These are phyloP conservation scores for Drosophila erecta DNA, from an alignment of 1,140 invertebrate species.

Conservation along the genomic window DNA sequence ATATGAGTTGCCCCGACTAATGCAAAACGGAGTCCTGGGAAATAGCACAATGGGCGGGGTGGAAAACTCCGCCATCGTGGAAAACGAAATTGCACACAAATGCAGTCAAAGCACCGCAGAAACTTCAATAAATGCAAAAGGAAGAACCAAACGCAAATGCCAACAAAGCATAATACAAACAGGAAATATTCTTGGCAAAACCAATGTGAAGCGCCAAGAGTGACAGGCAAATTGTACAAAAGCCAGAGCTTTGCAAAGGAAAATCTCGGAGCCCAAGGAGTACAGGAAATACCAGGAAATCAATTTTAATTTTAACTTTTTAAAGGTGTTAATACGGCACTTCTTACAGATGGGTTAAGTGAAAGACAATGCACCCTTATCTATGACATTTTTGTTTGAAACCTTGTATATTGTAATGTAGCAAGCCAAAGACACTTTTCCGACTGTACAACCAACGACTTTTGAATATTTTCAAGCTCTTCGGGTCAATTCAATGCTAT, in stretches of 20 bases:
- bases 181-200: conserved; percentile 8
- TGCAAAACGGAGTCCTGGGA: conserved; percentile 28
- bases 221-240: conserved; percentile 43
- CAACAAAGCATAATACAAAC: conserved; percentile 19
- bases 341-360: too few relatives aligned
- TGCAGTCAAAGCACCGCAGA: conserved; percentile 51
- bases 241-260: conserved; percentile 1
- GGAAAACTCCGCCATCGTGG: conserved; percentile 20
- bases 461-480: not conserved
- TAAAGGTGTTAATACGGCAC: too few relatives aligned
- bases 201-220: conserved; percentile 45
- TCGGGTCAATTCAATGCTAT: not conserved
- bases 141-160: conserved; percentile 22
- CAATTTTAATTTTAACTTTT: too few relatives aligned
- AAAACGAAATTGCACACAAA: conserved; percentile 50
- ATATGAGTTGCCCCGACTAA: conserved; percentile 36
- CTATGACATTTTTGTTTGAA: not conserved
- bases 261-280: not conserved
- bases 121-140: conserved; percentile 10
- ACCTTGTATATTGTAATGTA: too few relatives aligned
- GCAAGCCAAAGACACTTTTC: not conserved
- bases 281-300: too few relatives aligned
- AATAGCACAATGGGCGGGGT: conserved; percentile 22
- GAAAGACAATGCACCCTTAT: too few relatives aligned
- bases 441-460: not conserved